Percentiles rank a stretch among this genome's conserved stretches.
Evolutionary conservation across 1,140 invertebrate species (phyloP).

Genomic region (Drosophila rufa): DNA sequence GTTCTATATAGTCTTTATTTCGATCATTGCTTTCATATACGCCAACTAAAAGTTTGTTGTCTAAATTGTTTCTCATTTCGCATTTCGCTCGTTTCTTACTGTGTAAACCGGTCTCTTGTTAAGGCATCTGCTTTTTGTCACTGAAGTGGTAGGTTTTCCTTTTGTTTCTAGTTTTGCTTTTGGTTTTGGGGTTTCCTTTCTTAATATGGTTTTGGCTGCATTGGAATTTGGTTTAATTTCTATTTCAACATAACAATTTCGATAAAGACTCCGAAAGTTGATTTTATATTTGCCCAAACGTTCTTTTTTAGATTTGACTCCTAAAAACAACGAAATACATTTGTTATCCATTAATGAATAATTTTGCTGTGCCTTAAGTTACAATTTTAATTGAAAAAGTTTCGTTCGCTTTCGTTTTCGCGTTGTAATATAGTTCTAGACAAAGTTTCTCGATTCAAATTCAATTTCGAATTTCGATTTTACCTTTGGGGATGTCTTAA

Average conservation of each 20-base stretch:
- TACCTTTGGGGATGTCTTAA: conserved; percentile 23
- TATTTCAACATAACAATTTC: conserved; percentile 47
- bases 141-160: conserved; percentile 68
- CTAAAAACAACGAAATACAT: conserved; percentile 84
- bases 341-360: conserved; percentile 44
- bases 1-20: conserved; percentile 63
- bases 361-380: conserved; percentile 78
- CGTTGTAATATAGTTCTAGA: conserved; percentile 55
- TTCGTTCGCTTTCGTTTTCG: conserved; percentile 27
- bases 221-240: conserved; percentile 47
- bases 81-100: conserved; percentile 53
- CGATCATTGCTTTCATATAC: conserved; percentile 51
- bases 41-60: conserved; percentile 67
- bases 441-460: conserved; percentile 53
- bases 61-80: conserved; percentile 55
- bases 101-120: conserved; percentile 78
- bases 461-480: conserved; percentile 36
- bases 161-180: conserved; percentile 40
- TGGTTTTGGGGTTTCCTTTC: conserved; percentile 50
- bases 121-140: conserved; percentile 84
- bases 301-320: conserved; percentile 72
- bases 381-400: conserved; percentile 63
- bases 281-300: conserved; percentile 49
- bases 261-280: conserved; percentile 52
- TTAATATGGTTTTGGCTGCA: conserved; percentile 33